These are phyloP conservation scores for Cinara cedri DNA, from an alignment of 2,888 invertebrate species.

Conservation along the genomic window DNA sequence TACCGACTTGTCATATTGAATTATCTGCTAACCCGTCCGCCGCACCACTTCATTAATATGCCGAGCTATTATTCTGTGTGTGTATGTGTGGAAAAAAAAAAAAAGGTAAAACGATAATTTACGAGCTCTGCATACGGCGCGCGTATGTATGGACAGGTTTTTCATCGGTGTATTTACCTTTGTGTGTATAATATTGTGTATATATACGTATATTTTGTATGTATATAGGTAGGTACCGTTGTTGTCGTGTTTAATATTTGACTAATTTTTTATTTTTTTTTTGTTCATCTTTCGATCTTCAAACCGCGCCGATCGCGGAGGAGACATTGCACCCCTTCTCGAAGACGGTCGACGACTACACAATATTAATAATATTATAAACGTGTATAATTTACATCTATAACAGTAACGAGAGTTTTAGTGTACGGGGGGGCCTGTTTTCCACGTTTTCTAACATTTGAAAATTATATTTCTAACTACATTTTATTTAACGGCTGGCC, in stretches of 20 bases:
- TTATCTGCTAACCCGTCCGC: constrained; percentile 54
- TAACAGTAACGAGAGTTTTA: no score
- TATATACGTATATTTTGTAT: background rate
- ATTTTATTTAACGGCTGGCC: no score
- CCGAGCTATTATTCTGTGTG: constrained; percentile 39
- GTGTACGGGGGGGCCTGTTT: no score
- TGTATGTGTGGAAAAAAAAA: constrained; percentile 12
- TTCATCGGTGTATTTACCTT: constrained; percentile 26
- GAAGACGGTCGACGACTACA: no score
- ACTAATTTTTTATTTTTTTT: background rate
- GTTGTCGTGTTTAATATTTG: constrained; percentile 7
- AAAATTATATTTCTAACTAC: no score
- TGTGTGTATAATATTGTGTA: background rate
- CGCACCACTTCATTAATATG: constrained; percentile 54
- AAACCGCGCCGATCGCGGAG: background rate
- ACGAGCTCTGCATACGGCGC: constrained; percentile 29
- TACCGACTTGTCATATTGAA: constrained; percentile 56
- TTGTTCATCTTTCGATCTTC: constrained; percentile 14
- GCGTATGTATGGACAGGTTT: constrained; percentile 34
- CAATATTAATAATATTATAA: no score
- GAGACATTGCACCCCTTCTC: no score
- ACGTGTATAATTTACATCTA: no score
- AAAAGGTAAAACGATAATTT: constrained; percentile 48
- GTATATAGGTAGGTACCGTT: background rate
- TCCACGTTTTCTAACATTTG: no score